Conservation (phyloP, 2,888 invertebrate genomes). For the Ptilodon capucinus region DNA sequence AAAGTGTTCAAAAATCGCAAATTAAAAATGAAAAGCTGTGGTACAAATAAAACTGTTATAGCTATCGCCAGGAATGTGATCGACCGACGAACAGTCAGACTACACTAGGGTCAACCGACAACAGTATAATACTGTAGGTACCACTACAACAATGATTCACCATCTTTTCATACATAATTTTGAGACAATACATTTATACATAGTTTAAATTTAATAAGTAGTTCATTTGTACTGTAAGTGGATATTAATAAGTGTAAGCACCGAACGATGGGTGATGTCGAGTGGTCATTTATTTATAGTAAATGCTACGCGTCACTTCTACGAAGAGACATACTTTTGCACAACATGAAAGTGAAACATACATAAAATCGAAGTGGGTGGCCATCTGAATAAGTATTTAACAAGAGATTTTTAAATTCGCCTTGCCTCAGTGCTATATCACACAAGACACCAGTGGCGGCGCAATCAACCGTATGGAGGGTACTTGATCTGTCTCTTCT, state of each 20-base stretch:
- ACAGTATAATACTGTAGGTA: slow-evolving; percentile 35
- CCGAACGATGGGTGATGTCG: slow-evolving; percentile 7
- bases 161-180: slow-evolving; percentile 18
- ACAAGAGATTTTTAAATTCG: not conserved
- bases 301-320: not conserved
- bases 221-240: slow-evolving; percentile 20
- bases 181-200: slow-evolving; percentile 7
- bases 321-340: not conserved
- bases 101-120: slow-evolving; percentile 9
- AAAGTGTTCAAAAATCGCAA: slow-evolving; percentile 49
- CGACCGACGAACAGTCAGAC: slow-evolving; percentile 8
- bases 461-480: no score
- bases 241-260: slow-evolving; percentile 21
- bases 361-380: not conserved
- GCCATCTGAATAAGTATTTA: no score
- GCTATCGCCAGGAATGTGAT: slow-evolving; percentile 26
- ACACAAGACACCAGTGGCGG: not conserved
- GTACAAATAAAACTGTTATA: slow-evolving; percentile 11
- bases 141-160: slow-evolving; percentile 19
- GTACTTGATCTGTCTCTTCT: no score
- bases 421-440: not conserved
- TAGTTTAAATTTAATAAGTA: not conserved
- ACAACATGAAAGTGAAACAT: not conserved
- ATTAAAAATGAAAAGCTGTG: slow-evolving; percentile 17
- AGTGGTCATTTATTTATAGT: not conserved